Percentiles rank a stretch among this genome's conserved stretches.
Conservation (phyloP, 2,797 vertebrate species). For the Helarctos malayanus region DNA sequence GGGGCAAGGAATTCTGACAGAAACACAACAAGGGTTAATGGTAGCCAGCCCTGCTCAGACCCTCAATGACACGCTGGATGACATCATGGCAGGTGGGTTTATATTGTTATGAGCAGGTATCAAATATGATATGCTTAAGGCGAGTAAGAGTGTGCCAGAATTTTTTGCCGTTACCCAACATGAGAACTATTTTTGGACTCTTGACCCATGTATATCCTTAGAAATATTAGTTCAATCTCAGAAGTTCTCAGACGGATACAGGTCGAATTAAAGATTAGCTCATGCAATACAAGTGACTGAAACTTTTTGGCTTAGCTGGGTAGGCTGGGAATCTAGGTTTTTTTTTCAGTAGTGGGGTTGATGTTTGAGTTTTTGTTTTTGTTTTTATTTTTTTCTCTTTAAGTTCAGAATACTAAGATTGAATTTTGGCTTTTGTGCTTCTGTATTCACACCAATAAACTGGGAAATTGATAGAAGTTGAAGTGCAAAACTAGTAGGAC, state of each 20-base stretch:
- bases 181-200: conserved; percentile 84
- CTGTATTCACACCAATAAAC: conserved; percentile 72
- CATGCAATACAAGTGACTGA: conserved; percentile 53
- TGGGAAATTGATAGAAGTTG: conserved; percentile 61
- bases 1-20: conserved; percentile 93
- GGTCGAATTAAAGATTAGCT: conserved; percentile 71
- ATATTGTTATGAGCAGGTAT: conserved; percentile 89
- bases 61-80: conserved; percentile 94
- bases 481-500: conserved; percentile 58
- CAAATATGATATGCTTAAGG: conserved; percentile 88
- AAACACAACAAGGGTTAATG: conserved; percentile 94
- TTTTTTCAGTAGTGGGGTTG: conserved; percentile 37
- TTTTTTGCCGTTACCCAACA: conserved; percentile 81
- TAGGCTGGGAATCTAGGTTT: conserved; percentile 64
- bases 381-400: conserved; percentile 45
- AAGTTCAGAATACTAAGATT: conserved; percentile 72
- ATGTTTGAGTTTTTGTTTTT: conserved; percentile 71
- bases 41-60: conserved; percentile 94
- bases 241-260: conserved; percentile 75
- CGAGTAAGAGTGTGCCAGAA: conserved; percentile 87
- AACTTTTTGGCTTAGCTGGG: conserved; percentile 63
- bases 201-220: conserved; percentile 77
- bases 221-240: conserved; percentile 76
- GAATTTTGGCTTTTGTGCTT: conserved; percentile 76
- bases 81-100: conserved; percentile 95